Evolutionary conservation across 2,888 invertebrate species (phyloP).

Genomic region (Ennomos quercinarius): DNA sequence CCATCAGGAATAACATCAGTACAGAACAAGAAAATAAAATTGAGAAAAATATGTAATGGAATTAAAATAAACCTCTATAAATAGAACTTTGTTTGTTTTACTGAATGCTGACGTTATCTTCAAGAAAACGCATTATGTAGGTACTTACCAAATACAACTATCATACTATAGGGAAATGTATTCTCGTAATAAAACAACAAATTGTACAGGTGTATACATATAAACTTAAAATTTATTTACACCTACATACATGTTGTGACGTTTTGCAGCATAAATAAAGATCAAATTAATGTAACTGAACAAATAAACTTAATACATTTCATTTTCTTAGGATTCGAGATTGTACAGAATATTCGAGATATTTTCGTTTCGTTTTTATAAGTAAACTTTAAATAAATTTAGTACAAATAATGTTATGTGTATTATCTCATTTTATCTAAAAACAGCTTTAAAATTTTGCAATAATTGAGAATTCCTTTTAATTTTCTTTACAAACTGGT

Average conservation of each 20-base stretch:
- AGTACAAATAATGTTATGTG: neutral
- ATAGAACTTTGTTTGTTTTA: conserved; percentile 14
- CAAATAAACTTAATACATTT: conserved; percentile 41
- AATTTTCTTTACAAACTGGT: conserved; percentile 44
- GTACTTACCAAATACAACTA: too few relatives aligned
- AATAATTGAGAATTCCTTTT: conserved; percentile 5
- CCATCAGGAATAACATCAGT: conserved; percentile 6
- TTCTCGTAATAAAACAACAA: conserved; percentile 57
- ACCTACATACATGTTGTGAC: conserved; percentile 83
- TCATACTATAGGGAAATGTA: neutral
- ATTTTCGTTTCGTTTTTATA: conserved; percentile 41
- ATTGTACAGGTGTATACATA: conserved; percentile 80
- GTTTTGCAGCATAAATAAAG: conserved; percentile 69
- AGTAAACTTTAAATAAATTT: conserved; percentile 10
- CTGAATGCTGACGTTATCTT: too few relatives aligned
- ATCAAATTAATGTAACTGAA: conserved; percentile 46
- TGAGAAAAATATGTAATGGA: neutral
- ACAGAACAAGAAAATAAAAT: neutral
- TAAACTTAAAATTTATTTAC: conserved; percentile 84
- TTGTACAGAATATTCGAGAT: conserved; percentile 42
- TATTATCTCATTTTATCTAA: too few relatives aligned
- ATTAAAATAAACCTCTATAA: conserved; percentile 36
- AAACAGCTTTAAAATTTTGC: conserved; percentile 6
- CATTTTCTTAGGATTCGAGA: conserved; percentile 44
- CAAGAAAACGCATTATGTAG: too few relatives aligned